Evolutionary conservation across 2,888 invertebrate species (phyloP), one percentile per base, ranked within the genome.

Genomic region (Andrena hattorfiana): DNA sequence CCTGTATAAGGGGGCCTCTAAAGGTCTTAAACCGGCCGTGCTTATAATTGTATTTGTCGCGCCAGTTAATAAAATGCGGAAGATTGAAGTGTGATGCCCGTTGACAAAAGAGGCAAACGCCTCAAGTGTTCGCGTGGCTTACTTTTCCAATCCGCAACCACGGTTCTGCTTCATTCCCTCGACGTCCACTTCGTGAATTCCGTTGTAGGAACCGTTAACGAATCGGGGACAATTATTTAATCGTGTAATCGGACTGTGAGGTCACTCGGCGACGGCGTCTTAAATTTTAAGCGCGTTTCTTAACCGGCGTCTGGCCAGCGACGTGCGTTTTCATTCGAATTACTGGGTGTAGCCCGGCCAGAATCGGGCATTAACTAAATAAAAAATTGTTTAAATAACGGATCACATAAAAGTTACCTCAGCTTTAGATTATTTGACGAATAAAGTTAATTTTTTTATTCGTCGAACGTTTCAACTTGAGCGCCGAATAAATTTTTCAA

Each of bases 161-260:
- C n/a, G 8, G 42, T 59, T 54, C 42, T 72, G 71, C 49, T 32
- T 54, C 20, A 81, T 84, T 84, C 59, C 20, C 16, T 23, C 8
- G 2, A 26, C 73, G 69, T 56, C 59, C 64, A 60, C 42, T 51
- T 20, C 8, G 56, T 23, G 10, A 63, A 69, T 51, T 71, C 71
- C 74, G 79, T 82, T 70, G 72, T 64, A 79, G 62, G 81, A 77
- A 87, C 83, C 81, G 85, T 87, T 87, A 88, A 88, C 76, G 67
- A 84, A 83, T 86, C 74, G 67, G n/a, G 78, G 78, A 79, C 83
- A 83, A 81, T 88, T 85, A 85, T 85, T 88, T 84, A 86, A 86
- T 84, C 73, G 8, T 80, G 74, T 74, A 75, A 84, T 67, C 59
- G 64, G 70, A 54, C 68, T 32, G 42, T 68, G 80, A 84, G 77